Evolutionary conservation across 1,140 invertebrate species (phyloP).

Genomic region (Cecropterus lyciades): DNA sequence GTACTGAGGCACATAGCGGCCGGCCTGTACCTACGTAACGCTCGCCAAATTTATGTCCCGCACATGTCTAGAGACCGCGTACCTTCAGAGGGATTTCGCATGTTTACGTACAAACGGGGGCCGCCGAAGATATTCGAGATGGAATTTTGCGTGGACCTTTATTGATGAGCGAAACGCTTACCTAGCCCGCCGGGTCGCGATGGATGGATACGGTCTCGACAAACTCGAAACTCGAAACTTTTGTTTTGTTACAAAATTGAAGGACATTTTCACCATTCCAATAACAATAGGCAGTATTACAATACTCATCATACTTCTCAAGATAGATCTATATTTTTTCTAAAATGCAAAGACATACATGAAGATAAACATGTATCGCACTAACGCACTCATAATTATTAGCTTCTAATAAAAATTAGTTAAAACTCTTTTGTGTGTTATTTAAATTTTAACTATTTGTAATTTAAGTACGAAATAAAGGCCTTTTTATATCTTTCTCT

Average conservation of each 20-base stretch:
- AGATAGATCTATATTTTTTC: too few relatives aligned
- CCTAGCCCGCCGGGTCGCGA: slow-evolving; percentile 23
- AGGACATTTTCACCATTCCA: not conserved
- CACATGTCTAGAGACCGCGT: slow-evolving; percentile 83
- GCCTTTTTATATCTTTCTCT: too few relatives aligned
- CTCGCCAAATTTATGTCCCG: slow-evolving; percentile 83
- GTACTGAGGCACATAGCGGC: slow-evolving; percentile 73
- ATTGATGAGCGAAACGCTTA: slow-evolving; percentile 66
- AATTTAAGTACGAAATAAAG: too few relatives aligned
- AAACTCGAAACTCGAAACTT: slow-evolving; percentile 15
- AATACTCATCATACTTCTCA: not conserved
- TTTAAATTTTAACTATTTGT: too few relatives aligned
- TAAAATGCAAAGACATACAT: too few relatives aligned
- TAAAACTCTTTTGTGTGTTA: too few relatives aligned
- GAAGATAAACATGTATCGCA: too few relatives aligned
- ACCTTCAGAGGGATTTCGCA: slow-evolving; percentile 82
- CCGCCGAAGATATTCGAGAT: slow-evolving; percentile 76
- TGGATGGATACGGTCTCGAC: slow-evolving; percentile 18
- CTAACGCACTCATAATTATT: too few relatives aligned
- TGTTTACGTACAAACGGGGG: slow-evolving; percentile 78
- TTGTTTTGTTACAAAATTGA: slow-evolving; percentile 7
- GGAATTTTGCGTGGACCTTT: slow-evolving; percentile 77
- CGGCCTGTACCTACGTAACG: slow-evolving; percentile 78
- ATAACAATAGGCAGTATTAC: not conserved
- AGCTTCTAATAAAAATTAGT: too few relatives aligned